phyloP scores from a whole-genome alignment of 2,113 vertebrate species.

The Illadopsis cleaveri region DNA sequence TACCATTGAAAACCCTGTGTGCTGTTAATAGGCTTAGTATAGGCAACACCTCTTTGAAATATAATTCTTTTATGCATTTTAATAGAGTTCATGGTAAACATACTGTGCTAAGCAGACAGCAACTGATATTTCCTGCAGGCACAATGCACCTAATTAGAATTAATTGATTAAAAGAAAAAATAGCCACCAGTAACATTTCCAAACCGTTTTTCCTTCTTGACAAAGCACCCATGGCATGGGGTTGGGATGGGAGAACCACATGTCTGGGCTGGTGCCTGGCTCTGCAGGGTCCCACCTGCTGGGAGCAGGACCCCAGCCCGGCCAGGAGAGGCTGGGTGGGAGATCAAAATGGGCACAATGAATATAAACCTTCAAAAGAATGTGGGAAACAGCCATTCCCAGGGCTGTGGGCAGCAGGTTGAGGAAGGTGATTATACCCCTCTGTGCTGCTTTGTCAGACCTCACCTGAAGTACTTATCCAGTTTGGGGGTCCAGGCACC shows the following conservation, averaged over 20 bases:
- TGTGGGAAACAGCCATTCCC: neutral
- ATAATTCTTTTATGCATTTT: slow-evolving; percentile 30
- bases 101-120: slow-evolving; percentile 25
- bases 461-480: neutral
- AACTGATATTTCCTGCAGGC: slow-evolving; percentile 27
- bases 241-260: neutral
- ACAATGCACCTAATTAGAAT: slow-evolving; percentile 49
- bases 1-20: neutral
- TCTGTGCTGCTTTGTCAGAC: neutral
- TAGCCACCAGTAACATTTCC: neutral
- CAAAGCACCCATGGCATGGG: neutral
- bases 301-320: neutral
- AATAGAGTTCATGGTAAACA: slow-evolving; percentile 36
- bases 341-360: rapidly evolving
- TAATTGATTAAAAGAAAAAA: neutral
- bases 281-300: neutral
- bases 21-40: slow-evolving; percentile 42
- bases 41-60: slow-evolving; percentile 27
- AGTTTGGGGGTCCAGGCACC: neutral
- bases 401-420: neutral
- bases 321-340: neutral
- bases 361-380: neutral
- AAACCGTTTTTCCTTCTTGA: neutral
- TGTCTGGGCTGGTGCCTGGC: neutral
- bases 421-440: neutral